A percentile compares a stretch with the other conserved stretches of the same genome.
phyloP scores from a whole-genome alignment of 1,140 invertebrate genomes.

The Spodoptera litura region DNA sequence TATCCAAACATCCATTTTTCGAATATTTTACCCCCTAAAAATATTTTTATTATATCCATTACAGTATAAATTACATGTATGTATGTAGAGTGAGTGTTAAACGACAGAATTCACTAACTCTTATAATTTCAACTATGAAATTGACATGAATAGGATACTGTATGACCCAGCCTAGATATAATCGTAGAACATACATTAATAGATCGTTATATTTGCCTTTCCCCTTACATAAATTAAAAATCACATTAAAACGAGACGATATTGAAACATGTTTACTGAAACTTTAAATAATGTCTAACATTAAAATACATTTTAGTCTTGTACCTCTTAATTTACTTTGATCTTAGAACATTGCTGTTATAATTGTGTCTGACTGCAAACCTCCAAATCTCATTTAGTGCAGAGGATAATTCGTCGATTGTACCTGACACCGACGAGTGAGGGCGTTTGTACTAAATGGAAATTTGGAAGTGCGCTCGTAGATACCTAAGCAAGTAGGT shows the following conservation, averaged over 20 bases:
- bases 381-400: neutral
- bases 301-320: conserved; percentile 75
- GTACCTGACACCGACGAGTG: neutral
- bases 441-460: too few relatives aligned
- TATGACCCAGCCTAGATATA: conserved; percentile 69
- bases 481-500: neutral
- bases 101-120: conserved; percentile 54
- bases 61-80: conserved; percentile 68
- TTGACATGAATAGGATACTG: conserved; percentile 63
- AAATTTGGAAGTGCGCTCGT: neutral
- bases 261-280: conserved; percentile 31
- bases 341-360: conserved; percentile 8
- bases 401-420: neutral
- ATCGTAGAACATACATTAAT: conserved; percentile 41
- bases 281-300: conserved; percentile 53
- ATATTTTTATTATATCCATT: conserved; percentile 55
- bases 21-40: conserved; percentile 57
- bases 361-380: neutral
- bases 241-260: conserved; percentile 47
- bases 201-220: conserved; percentile 55
- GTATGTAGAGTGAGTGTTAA: conserved; percentile 75
- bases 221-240: conserved; percentile 51
- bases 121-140: conserved; percentile 59
- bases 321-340: conserved; percentile 65
- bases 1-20: conserved; percentile 66